Base-by-base conservation (phyloP, 2,113 vertebrate genomes). In the Maylandia zebra region DNA sequence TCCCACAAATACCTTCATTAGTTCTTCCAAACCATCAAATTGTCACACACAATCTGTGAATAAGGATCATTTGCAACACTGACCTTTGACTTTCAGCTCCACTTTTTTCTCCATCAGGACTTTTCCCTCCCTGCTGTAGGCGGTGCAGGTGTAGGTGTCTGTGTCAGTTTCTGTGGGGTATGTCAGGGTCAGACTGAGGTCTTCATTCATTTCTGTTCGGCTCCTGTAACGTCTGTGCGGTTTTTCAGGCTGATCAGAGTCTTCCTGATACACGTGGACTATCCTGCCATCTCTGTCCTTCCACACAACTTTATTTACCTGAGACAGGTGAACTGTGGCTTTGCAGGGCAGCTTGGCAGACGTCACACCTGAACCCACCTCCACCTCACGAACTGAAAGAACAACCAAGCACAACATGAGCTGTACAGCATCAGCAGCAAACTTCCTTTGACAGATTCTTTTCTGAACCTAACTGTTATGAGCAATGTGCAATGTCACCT, bases 351-450 rank as follows among this genome's bases (percentile, higher is more conserved):
- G 1, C 5, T 32, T 30, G 27, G 56, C 56, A 9, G 8, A 59
- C 56, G 1, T 0, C 27, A 3, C 13, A 32, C 27, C 27, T 17
- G 56, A 16, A 59, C 5, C 0, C 13, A 32, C 56, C 13, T 59
- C 56, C 24, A 30, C 27, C 13, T 59, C 56, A 32, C 1, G 2
- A 17, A 59, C 56, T 59, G 56, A 6, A 59, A 59, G 56, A 32
- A 59, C 56, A 1, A 59, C 13, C 8, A 59, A 16, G 1, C 8
- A 59, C 56, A 2, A 57, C 7, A 57, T 9, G 24, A 59, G 56
- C 13, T 59, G 2, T 0, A 59, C 27, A 59, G 7, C 27, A 16
- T 30, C 8, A 59, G 27, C 56, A 59, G 22, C 22, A 22, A 22
- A 24, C 53, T 24, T 57, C 56, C 4, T 59, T 59, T 59, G 13